Conservation (phyloP, 64 coral and sea anemone genomes). For the Montipora efflorescens region DNA sequence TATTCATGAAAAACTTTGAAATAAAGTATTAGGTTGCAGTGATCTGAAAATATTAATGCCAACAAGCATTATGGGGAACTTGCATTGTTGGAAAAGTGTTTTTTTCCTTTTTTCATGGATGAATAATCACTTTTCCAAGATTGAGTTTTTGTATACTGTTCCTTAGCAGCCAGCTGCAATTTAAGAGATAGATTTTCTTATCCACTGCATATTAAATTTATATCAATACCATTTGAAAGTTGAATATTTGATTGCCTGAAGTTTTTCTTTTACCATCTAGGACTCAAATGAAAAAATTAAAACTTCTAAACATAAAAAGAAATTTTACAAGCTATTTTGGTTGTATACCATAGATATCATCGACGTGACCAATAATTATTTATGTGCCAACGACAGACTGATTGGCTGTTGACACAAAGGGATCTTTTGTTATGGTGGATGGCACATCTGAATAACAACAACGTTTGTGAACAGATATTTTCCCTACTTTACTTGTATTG, state of each 20-base stretch:
- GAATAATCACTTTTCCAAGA: no score
- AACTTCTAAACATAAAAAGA: neutral
- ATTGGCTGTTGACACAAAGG: no score
- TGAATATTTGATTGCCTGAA: neutral
- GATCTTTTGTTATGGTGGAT: no score
- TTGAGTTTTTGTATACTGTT: neutral
- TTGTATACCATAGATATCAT: neutral
- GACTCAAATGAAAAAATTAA: neutral
- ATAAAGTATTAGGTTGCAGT: neutral
- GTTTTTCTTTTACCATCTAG: neutral
- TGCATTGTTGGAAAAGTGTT: no score
- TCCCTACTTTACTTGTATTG: no score
- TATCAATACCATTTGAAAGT: neutral
- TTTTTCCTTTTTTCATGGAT: no score
- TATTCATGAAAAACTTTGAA: neutral
- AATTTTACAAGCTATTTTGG: neutral
- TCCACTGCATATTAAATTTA: neutral
- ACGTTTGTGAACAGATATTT: no score
- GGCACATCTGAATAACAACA: no score
- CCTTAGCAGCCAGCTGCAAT: conserved; percentile 18
- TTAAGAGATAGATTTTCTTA: neutral
- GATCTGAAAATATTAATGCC: neutral
- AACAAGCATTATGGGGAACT: no score
- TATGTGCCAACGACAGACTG: no score
- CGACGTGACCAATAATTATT: no score